Percentiles rank a stretch among this genome's conserved stretches.
Conservation (phyloP, 2,797 vertebrate species). For the Tarsius wallacei region DNA sequence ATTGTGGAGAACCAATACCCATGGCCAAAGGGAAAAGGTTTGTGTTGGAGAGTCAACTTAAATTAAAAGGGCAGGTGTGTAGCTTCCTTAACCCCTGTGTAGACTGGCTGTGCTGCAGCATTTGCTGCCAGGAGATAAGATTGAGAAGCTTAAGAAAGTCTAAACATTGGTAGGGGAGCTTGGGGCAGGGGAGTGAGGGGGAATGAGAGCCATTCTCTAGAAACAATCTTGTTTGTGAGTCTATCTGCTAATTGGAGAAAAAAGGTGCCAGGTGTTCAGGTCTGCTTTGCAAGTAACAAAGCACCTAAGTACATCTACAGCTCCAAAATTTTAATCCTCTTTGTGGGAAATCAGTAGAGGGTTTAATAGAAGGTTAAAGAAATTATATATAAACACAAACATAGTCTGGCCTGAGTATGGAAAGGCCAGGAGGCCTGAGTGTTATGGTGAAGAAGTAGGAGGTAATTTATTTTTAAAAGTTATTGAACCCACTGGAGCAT, state of each 20-base stretch:
- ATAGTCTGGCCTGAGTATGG: constrained; percentile 18
- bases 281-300: background rate
- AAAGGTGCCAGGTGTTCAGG: background rate
- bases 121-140: background rate
- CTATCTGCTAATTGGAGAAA: background rate
- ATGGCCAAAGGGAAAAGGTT: constrained; percentile 60
- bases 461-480: constrained; percentile 78
- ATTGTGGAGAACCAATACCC: constrained; percentile 34
- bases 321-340: constrained; percentile 61
- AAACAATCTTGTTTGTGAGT: background rate
- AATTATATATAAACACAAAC: constrained; percentile 68
- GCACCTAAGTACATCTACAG: background rate
- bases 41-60: background rate
- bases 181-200: too few relatives aligned
- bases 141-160: background rate
- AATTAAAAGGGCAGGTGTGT: constrained; percentile 24
- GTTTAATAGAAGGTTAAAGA: constrained; percentile 77
- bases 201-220: background rate
- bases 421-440: constrained; percentile 67
- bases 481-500: constrained; percentile 71
- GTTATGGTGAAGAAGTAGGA: constrained; percentile 50
- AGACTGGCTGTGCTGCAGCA: background rate
- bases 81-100: constrained; percentile 7
- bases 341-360: constrained; percentile 73
- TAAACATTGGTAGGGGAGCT: fast-evolving